Percentiles rank a stretch among this genome's conserved stretches.
Conservation (phyloP, 2,888 invertebrate species). For the Cacoxenus indagator region DNA sequence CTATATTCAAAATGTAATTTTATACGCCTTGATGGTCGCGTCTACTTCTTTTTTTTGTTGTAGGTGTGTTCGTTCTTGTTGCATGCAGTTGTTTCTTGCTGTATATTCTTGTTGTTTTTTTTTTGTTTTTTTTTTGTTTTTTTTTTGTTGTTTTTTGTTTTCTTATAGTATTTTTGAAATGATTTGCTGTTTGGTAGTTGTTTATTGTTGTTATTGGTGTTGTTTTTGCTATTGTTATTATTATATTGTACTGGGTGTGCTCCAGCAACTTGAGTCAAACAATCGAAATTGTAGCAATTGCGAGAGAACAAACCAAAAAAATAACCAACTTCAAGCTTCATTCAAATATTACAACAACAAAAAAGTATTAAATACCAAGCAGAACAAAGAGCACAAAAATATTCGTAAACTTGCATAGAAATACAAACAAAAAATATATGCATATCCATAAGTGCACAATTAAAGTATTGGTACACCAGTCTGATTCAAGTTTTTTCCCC, state of each 20-base stretch:
- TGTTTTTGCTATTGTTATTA: background rate
- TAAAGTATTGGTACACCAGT: no score
- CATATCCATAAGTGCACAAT: no score
- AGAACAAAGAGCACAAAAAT: no score
- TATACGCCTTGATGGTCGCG: no score
- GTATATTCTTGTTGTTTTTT: background rate
- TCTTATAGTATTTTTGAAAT: background rate
- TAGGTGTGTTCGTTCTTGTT: no score
- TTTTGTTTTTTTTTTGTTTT: background rate
- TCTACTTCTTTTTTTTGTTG: no score
- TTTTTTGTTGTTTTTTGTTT: background rate
- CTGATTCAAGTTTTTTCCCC: no score
- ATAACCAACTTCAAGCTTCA: background rate
- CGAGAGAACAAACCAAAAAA: background rate
- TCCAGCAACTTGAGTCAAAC: background rate
- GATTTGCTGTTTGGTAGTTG: background rate
- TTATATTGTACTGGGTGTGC: background rate
- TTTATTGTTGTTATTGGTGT: background rate
- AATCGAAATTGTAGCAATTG: background rate
- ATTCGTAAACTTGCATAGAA: no score
- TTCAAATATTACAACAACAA: background rate
- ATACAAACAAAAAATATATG: no score
- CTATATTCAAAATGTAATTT: no score
- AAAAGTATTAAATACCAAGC: no score
- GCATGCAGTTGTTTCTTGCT: no score